Base-by-base conservation (phyloP, 2,797 vertebrate species). In the Chelonia mydas region DNA sequence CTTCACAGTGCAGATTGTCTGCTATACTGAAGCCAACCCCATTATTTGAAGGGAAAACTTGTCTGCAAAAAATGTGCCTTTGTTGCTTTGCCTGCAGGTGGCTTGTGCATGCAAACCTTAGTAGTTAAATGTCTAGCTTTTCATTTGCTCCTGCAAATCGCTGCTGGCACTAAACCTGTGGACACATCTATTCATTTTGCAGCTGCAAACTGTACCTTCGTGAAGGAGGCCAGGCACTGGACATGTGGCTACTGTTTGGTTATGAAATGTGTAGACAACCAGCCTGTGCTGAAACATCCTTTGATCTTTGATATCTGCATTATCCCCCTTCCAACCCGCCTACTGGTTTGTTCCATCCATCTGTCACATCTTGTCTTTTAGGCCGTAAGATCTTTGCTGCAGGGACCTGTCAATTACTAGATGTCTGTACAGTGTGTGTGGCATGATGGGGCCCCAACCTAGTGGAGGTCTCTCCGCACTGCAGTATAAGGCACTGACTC, bases 81-180 rank as follows among this genome's bases (percentile, higher is more conserved):
- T 31, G 6, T 61, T 72, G 7, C n/a, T 87, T 33, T 92, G 41
- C 17, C 79, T 91, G 91, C 47, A 72, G 81, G 33, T 4, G 41
- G 5, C 68, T 90, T 65, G 72, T 47, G 33, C 51, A 45, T 49
- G 17, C 33, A 92, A 59, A n/a, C 82, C 72, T 93, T 84, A 27
- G 65, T 41, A 77, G 27, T 89, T 95, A 68, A 89, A 15, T 4
- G 5, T 85, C 76, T 81, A 83, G 33, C 77, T 87, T 2, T 88
- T 72, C 87, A 87, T 83, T 90, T 54, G 72, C 37, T 16, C 0
- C 0, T 78, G 78, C 74, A 93, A 84, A 92, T 93, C 90, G 55
- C 50, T 93, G 91, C 87, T 95, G 87, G 78, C 54, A 45, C 65
- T 84, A 86, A 97, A 87, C 72, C 47, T 51, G 53, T 49, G 94